A percentile compares a stretch with the other conserved stretches of the same genome.
Conservation (phyloP, 1,140 invertebrate species). For the Diachasma alloeum region DNA sequence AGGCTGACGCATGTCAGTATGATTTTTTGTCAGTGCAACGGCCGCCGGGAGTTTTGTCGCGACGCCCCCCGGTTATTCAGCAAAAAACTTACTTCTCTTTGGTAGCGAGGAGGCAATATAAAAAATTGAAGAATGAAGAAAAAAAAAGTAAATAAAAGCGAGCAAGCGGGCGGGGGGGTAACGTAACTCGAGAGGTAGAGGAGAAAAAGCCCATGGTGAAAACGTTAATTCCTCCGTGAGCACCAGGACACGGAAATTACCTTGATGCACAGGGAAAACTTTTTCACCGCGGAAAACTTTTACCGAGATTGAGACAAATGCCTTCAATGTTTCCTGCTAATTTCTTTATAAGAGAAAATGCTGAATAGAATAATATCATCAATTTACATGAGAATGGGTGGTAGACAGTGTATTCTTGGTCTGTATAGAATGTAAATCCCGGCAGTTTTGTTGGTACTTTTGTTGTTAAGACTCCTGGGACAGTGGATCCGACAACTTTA, state of each 20-base stretch:
- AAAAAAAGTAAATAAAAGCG: neutral
- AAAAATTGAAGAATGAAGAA: slow-evolving; percentile 4
- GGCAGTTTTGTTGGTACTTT: too few species aligned
- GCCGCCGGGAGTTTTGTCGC: slow-evolving; percentile 1
- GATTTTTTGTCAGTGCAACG: neutral
- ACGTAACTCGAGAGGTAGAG: neutral
- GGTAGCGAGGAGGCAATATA: neutral
- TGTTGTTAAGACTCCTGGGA: neutral
- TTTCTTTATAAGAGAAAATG: neutral
- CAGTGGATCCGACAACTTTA: neutral
- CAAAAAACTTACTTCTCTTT: slow-evolving; percentile 12
- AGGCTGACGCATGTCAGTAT: slow-evolving; percentile 11
- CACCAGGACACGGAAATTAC: slow-evolving; percentile 18
- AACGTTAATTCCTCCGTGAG: slow-evolving; percentile 19
- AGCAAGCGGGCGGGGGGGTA: neutral
- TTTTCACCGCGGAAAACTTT: slow-evolving; percentile 1
- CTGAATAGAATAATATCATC: neutral
- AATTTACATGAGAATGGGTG: neutral
- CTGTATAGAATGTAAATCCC: neutral
- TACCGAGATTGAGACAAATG: slow-evolving; percentile 18
- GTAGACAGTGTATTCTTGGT: neutral
- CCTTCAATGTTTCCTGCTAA: neutral
- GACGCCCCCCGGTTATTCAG: neutral
- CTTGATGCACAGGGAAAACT: slow-evolving; percentile 13
- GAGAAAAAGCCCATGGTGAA: slow-evolving; percentile 12